phyloP scores from a whole-genome alignment of 64 coral and sea anemone genomes.

The Porites lutea region DNA sequence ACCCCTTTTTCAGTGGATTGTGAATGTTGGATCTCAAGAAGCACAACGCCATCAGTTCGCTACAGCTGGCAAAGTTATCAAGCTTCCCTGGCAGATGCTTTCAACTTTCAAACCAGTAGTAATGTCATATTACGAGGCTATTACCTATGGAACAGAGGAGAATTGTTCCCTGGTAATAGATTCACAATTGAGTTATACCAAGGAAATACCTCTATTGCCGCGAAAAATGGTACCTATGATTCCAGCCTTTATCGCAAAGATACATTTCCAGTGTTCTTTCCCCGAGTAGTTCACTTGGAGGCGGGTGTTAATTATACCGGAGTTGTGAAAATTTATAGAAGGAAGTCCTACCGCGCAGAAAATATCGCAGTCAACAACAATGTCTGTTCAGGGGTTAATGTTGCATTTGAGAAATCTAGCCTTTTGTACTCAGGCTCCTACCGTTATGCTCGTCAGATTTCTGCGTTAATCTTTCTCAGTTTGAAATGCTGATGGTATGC shows the following conservation, averaged over 20 bases:
- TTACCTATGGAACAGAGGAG: not conserved
- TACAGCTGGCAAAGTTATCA: too few relatives aligned
- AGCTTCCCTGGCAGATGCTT: not conserved
- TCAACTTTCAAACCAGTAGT: not conserved
- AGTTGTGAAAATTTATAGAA: not conserved
- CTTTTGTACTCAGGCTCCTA: not conserved
- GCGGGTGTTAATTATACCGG: not conserved
- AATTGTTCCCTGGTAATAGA: not conserved
- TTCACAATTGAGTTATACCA: constrained; percentile 1
- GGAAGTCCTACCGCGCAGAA: not conserved
- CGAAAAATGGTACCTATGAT: not conserved
- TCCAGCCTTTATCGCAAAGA: not conserved
- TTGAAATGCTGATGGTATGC: not conserved
- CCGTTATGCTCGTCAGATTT: not conserved
- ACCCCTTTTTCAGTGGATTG: not conserved
- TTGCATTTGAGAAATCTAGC: not conserved
- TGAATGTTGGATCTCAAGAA: not conserved
- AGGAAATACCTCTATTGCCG: constrained; percentile 3
- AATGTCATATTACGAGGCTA: not conserved
- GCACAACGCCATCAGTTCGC: not conserved
- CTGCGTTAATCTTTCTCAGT: not conserved
- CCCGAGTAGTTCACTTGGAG: not conserved
- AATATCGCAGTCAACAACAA: not conserved
- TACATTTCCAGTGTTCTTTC: constrained; percentile 14
- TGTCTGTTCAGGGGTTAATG: constrained; percentile 10